Evolutionary conservation across 2,113 vertebrate species (phyloP), one percentile per base, ranked within the genome.

Genomic region (Aegotheles bennettii): DNA sequence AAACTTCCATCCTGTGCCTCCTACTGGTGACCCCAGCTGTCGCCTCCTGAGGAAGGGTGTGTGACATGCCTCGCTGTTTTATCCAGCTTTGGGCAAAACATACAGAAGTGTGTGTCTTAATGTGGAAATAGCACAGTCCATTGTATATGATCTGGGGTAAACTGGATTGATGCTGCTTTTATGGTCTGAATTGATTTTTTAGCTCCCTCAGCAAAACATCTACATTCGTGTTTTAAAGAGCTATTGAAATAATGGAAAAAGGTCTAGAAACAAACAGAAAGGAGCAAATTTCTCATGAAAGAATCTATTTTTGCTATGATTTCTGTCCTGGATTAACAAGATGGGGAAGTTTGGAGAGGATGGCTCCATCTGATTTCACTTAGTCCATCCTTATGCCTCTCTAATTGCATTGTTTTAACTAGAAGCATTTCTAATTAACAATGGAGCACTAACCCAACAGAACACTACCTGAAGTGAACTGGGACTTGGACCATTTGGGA

Each of bases 91-190:
- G 29, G n/a, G 28, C n/a, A 81, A 35, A 64, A 19, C 20, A 2
- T 25, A 11, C 5, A 10, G 38, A 74, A 4, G 2, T 13, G 42
- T 43, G 9, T 18, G 1, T 25, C 4, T 10, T 9, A 8, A n/a
- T 0, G 0, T 35, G 53, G 50, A 69, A 48, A 42, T 45, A 43
- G 35, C 35, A n/a, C 40, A 23, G 67, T 12, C 48, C 35, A 4
- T 19, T n/a, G n/a, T 12, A 0, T 7, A 9, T 31, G 17, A 61
- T 9, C 42, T 45, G 45, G 25, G 54, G 14, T 24, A 57, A 88
- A 73, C 11, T 0, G 6, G 6, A 18, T 2, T 5, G 4, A 9
- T 64, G 23, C 3, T 25, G 69, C 83, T 85, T 75, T 45, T 10
- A 16, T 36, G 3, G 20, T 69, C 36, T 20, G 36, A 57, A 56